Base-by-base conservation (phyloP, 2,888 invertebrate genomes). In the Agrotis segetum region DNA sequence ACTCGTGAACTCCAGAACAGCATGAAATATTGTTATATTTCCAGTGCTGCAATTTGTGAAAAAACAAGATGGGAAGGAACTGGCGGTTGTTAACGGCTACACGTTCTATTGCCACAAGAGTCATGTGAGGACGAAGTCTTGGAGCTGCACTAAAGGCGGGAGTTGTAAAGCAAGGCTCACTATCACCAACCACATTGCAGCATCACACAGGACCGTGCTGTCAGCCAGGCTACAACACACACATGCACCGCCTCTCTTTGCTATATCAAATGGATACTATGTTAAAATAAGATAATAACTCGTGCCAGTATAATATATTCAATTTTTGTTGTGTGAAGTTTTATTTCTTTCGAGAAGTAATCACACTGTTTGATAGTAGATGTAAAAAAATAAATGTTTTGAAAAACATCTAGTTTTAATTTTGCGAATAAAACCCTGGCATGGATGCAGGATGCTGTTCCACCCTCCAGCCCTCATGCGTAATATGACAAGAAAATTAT, bases 81-180 rank as follows among this genome's bases (percentile, higher is more conserved):
- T 90, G 29, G 81, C 85, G 0, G 58, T 89, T 0, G 76, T 76
- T 34, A 76, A 76, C n/a, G 76, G 76, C 14, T 76, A 74, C 62
- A 76, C 76, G 1, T 76, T 76, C 59, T 76, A 76, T n/a, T 74
- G 76, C 7, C 70, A 76, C 40, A 74, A 74, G 34, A 70, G 49
- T 11, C 50, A 75, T 19, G 66, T 66, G 3, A 76, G 50, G 24
- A 76, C 76, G 7, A 76, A 59, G 0, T 59, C 72, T 6, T 81
- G 81, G 81, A 74, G 80, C n/a, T 81, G 81, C 24, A 81, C 80
- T 91, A 79, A 63, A 19, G 76, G 73, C 6, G 75, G 75, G 40
- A 40, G 40, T 40, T 71, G 65, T 24, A 76, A 69, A 53, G 76
- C 76, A 1, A 49, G 77, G 21, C 77, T 77, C 16, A 70, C 60